Percentiles rank a stretch among this genome's conserved stretches.
Evolutionary conservation across 1,140 invertebrate species (phyloP).

Genomic region (Calephelis virginiensis): DNA sequence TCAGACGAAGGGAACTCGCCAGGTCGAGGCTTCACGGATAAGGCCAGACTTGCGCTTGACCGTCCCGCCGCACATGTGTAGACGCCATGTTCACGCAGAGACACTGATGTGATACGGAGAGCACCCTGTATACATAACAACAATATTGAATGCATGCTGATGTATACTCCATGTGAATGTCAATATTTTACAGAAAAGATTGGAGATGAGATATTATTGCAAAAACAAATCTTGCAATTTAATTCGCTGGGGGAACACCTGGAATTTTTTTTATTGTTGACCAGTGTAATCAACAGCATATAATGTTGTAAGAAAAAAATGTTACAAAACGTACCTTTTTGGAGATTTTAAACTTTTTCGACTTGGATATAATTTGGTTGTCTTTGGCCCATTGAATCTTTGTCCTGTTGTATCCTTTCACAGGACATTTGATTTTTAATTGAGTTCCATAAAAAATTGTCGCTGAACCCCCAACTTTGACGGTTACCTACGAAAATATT

Average conservation of each 20-base stretch:
- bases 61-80: slow-evolving; percentile 90
- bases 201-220: too few species aligned
- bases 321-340: slow-evolving; percentile 80
- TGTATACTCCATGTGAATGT: too few species aligned
- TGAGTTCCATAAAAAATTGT: slow-evolving; percentile 91
- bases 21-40: slow-evolving; percentile 86
- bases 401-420: slow-evolving; percentile 87
- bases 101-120: slow-evolving; percentile 88
- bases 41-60: slow-evolving; percentile 84
- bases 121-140: slow-evolving; percentile 79
- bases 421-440: slow-evolving; percentile 94
- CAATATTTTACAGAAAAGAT: too few species aligned
- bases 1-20: slow-evolving; percentile 89
- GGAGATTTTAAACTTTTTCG: slow-evolving; percentile 89
- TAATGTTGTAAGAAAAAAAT: too few species aligned
- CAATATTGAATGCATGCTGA: too few species aligned
- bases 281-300: too few species aligned
- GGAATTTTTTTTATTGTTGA: too few species aligned
- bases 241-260: too few species aligned
- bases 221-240: too few species aligned
- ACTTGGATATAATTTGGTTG: slow-evolving; percentile 84
- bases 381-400: slow-evolving; percentile 92
- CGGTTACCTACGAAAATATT: slow-evolving; percentile 71
- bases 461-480: slow-evolving; percentile 91
- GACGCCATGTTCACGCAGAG: slow-evolving; percentile 86